These are phyloP conservation scores for Natrix natrix DNA, from an alignment of 2,797 vertebrate genomes.

Conservation along the genomic window DNA sequence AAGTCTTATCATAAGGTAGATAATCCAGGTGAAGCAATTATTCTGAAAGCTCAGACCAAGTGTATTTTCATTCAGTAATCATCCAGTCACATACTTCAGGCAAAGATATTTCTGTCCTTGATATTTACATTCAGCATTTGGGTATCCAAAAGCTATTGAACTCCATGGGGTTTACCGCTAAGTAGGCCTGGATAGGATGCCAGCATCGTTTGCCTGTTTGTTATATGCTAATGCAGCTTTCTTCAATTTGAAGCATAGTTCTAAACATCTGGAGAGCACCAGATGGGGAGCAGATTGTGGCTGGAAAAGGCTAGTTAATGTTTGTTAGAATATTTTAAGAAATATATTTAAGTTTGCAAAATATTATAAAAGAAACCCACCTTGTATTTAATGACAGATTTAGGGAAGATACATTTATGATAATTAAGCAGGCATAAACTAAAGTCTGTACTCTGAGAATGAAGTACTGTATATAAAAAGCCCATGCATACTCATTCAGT, in stretches of 20 bases:
- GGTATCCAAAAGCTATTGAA: constrained; percentile 38
- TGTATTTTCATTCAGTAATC: constrained; percentile 63
- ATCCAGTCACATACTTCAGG: constrained; percentile 44
- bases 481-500: not conserved
- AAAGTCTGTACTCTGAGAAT: not conserved
- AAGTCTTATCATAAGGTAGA: constrained; percentile 76
- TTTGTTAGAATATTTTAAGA: not conserved
- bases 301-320: not conserved
- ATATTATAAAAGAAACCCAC: not conserved
- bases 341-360: constrained; percentile 1
- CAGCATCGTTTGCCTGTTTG: not conserved
- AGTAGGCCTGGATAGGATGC: not conserved
- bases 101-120: constrained; percentile 57
- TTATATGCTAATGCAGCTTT: not conserved
- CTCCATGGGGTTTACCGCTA: not conserved
- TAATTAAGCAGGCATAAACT: not conserved
- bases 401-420: not conserved
- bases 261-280: not conserved
- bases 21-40: constrained; percentile 69
- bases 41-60: constrained; percentile 68
- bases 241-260: not conserved
- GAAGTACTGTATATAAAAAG: not conserved
- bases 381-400: not conserved
- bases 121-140: constrained; percentile 29
- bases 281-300: not conserved